Conservation (phyloP, 2,888 invertebrate genomes). For the Halictus ligatus region DNA sequence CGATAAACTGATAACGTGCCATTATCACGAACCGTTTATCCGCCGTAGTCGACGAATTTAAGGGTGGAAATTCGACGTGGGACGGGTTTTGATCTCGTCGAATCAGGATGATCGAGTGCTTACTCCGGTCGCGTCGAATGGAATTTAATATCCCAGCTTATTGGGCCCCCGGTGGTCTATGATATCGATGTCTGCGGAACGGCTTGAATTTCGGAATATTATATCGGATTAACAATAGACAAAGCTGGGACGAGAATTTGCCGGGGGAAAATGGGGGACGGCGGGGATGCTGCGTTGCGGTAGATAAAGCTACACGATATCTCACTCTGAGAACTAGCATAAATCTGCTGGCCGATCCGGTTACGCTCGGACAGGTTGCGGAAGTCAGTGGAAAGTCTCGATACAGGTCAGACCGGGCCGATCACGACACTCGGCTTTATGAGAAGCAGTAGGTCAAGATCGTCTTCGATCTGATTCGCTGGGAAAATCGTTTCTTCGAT, state of each 20-base stretch:
- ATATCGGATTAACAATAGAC: not conserved
- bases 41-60: not conserved
- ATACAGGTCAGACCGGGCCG: slow-evolving; percentile 20
- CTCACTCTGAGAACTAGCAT: not conserved
- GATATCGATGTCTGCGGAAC: too few species aligned
- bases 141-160: slow-evolving; percentile 1
- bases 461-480: not conserved
- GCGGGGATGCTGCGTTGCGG: not conserved
- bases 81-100: not conserved
- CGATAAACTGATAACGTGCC: not conserved
- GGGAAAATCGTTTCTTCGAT: not conserved
- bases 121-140: not conserved
- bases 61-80: not conserved
- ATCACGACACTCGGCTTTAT: not conserved
- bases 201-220: not conserved
- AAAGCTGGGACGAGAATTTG: not conserved
- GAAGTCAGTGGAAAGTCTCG: slow-evolving; percentile 16
- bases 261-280: not conserved
- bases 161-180: not conserved
- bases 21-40: not conserved
- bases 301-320: not conserved
- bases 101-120: not conserved
- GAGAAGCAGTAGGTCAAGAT: not conserved
- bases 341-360: not conserved
- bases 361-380: not conserved